These are phyloP conservation scores for Ennomos erosarius DNA, from an alignment of 2,888 invertebrate species.

Conservation along the genomic window DNA sequence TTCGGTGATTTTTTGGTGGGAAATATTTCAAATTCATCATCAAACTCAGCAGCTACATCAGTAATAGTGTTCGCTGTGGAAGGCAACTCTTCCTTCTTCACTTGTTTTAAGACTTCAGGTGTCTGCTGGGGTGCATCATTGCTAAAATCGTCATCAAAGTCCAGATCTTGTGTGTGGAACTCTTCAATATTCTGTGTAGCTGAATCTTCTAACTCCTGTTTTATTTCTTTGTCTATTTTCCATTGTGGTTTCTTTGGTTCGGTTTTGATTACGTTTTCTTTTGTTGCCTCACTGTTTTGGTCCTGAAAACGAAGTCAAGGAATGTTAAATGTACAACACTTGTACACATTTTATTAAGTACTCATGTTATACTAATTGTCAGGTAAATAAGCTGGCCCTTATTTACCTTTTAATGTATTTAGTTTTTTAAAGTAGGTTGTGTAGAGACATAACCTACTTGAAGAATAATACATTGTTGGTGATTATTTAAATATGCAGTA, in stretches of 20 bases:
- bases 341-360: no score
- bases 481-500: no score
- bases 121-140: slow-evolving; percentile 55
- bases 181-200: slow-evolving; percentile 78
- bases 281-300: slow-evolving; percentile 40
- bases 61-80: slow-evolving; percentile 62
- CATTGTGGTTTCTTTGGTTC: slow-evolving; percentile 63
- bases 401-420: no score
- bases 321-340: no score
- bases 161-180: slow-evolving; percentile 74
- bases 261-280: slow-evolving; percentile 38
- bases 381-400: no score
- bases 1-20: slow-evolving; percentile 63
- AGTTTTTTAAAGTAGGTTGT: no score
- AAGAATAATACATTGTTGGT: no score
- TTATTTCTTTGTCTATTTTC: slow-evolving; percentile 78
- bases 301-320: slow-evolving; percentile 43
- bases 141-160: slow-evolving; percentile 77
- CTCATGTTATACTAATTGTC: no score
- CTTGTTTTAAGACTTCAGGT: slow-evolving; percentile 39
- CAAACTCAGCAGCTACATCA: slow-evolving; percentile 77
- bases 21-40: slow-evolving; percentile 79
- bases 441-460: no score
- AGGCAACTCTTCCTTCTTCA: slow-evolving; percentile 49
- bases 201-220: slow-evolving; percentile 72